phyloP scores from a whole-genome alignment of 2,113 vertebrate species.

The Vombatus ursinus region DNA sequence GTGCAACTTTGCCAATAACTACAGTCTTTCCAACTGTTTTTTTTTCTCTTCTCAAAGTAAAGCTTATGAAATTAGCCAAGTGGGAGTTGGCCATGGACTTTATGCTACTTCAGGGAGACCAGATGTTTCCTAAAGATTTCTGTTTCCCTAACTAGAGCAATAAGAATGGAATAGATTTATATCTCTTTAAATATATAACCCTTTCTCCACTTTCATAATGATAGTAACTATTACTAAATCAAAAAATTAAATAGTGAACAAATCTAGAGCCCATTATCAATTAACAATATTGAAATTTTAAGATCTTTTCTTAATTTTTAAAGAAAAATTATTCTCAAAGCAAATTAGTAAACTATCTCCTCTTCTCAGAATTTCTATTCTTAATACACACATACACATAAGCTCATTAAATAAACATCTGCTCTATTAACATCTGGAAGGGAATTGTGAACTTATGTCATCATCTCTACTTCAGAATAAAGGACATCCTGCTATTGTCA shows the following conservation, averaged over 20 bases:
- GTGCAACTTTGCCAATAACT: conserved; percentile 49
- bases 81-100: conserved; percentile 77
- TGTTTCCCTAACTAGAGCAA: conserved; percentile 53
- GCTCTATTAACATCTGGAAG: conserved; percentile 26
- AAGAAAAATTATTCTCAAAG: conserved; percentile 14
- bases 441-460: not conserved
- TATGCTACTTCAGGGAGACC: conserved; percentile 74
- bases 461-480: not conserved
- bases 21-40: conserved; percentile 46
- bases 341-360: not conserved
- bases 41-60: conserved; percentile 56
- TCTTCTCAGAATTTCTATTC: conserved; percentile 7
- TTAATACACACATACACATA: not conserved
- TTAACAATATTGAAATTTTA: not conserved
- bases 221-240: not conserved
- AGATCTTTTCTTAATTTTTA: not conserved
- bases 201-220: conserved; percentile 40
- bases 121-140: conserved; percentile 81
- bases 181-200: conserved; percentile 55
- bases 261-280: not conserved
- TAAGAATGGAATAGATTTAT: conserved; percentile 57
- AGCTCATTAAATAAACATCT: not conserved
- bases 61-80: conserved; percentile 54
- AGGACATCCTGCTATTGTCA: not conserved
- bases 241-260: conserved; percentile 7